Evolutionary conservation across 2,888 invertebrate genomes (phyloP), one percentile per base, ranked within the genome.

Genomic region (Frankliniella intonsa): DNA sequence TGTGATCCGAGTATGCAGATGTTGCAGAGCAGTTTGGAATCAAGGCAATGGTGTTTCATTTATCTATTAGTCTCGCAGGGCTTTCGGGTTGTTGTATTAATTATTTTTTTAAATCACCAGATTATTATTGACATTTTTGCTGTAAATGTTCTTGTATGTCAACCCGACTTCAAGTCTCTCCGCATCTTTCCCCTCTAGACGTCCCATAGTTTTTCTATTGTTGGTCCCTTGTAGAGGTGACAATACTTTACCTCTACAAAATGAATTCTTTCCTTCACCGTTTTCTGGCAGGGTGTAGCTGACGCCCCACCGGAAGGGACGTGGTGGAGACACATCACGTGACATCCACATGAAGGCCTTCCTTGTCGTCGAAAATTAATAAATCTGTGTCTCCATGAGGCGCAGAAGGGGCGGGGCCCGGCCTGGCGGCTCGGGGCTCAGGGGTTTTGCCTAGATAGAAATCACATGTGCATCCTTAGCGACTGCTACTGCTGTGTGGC

Each of bases 351-450:
- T 22, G 69, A 76, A 25, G 69, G 19, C 69, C 69, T 22, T 69
- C 22, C 69, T 22, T 22, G 69, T 76, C 69, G 69, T 69, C 22
- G 69, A 76, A 76, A 76, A 76, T 76, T 76, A 76, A 76, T 76
- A 76, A 76, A 76, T 76, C 69, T 76, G 69, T 76, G 69, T 76
- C 69, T 76, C 25, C 25, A 25, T 25, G 25, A 25, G 10, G 69
- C 7, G 19, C 12, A 14, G 62, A 14, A 7, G 62, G 62, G 11
- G 62, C 62, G 55, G 55, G 3, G 55, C 55, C 38, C 17, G 55
- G 55, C 55, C 3, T 2, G 55, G 55, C 55, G 55, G 55, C 17
- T 17, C 62, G 62, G 62, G 11, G 17, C 62, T 7, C 62, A 62
- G 62, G 62, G 62, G 22, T 76, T 76, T 76, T 76, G 25, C 69